Base-by-base conservation (phyloP, 2,797 vertebrate genomes). In the Threskiornis aethiopicus region DNA sequence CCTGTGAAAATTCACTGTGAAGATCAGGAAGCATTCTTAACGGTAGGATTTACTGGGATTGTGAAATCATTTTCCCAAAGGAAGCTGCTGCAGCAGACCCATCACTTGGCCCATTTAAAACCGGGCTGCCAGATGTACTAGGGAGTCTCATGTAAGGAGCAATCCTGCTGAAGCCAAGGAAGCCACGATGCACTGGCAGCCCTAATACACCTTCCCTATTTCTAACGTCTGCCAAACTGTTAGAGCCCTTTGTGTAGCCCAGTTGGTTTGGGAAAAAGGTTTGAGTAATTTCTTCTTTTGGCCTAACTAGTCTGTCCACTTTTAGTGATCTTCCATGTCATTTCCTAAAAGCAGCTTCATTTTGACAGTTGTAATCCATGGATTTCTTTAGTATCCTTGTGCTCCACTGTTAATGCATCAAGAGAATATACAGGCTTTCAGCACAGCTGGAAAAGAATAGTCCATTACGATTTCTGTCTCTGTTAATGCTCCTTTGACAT, bases 291-390 rank as follows among this genome's bases (percentile, higher is more conserved):
- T 87, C 35, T 84, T 84, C 21, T 61, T 95, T 82, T 85, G 25
- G 47, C 17, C 65, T 96, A 71, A 55, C n/a, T 75, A 22, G 39
- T 72, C 54, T 82, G 58, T 14, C 46, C 3, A 20, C 70, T 87
- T 88, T 25, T 86, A 59, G 19, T 37, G 67, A 83, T 84, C 35
- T 61, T 95, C 42, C 46, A 28, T 82, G 96, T 91, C 1, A 42
- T 82, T 94, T 62, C 28, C 77, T 93, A 96, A 82, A 89, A 91
- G 35, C 51, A 57, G 44, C 33, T 89, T 94, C 37, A 46, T 84
- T 94, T 72, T 91, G 42, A 76, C 82, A 90, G 35, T 46, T 96
- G 22, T 90, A 89, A 92, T 88, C 62, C 44, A 89, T 95, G 61
- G 13, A 84, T 93, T 94, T 75, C 41, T 92, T 85, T 21, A 75